Base-by-base conservation (phyloP, 2,888 invertebrate species). In the Caenorhabditis sulstoni region DNA sequence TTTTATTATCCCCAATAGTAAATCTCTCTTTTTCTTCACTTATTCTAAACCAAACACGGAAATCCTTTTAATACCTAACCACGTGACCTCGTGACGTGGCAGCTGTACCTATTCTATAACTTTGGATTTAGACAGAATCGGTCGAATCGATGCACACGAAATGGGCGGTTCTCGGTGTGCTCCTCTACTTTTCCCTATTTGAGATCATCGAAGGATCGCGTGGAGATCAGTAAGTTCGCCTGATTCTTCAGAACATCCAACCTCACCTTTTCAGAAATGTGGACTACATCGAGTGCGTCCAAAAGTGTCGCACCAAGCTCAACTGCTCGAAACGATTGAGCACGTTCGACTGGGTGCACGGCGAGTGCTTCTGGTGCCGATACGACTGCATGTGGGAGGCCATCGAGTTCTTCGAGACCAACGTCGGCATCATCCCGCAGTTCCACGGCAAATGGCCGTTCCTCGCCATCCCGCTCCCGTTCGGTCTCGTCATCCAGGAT, bases 381-480 rank as follows among this genome's bases (percentile, higher is more conserved):
- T 83, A 88, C 29, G 71, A 81, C 5, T 88, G 88, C 55, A 85
- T 88, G 75, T 87, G 87, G 86, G 50, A 74, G 44, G 85, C 88
- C 0, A 82, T 86, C 14, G 82, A 76, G 11, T 16, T 57, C 14
- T 88, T 87, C 45, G 62, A 77, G 50, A 58, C 66, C 29, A 22
- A 68, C 23, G 64, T 66, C 49, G 80, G 76, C 37, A 49, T 35
- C 7, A 64, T 81, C 12, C 87, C 87, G 9, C 87, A 88, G 49
- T 88, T 88, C 52, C 86, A 82, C 55, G 88, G 88, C 35, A 88
- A 88, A 84, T 88, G 88, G 88, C 87, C 88, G 4, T 88, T 88
- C 53, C 8, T 49, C 0, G 81, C 88, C 8, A 53, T 85, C n/a
- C 61, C 79, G n/a, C 65, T 83, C 11, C 81, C 75, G 9, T 65